Evolutionary conservation across 53 echinoderm and acorn worm genomes (phyloP).

Genomic region (Arbacia lixula): DNA sequence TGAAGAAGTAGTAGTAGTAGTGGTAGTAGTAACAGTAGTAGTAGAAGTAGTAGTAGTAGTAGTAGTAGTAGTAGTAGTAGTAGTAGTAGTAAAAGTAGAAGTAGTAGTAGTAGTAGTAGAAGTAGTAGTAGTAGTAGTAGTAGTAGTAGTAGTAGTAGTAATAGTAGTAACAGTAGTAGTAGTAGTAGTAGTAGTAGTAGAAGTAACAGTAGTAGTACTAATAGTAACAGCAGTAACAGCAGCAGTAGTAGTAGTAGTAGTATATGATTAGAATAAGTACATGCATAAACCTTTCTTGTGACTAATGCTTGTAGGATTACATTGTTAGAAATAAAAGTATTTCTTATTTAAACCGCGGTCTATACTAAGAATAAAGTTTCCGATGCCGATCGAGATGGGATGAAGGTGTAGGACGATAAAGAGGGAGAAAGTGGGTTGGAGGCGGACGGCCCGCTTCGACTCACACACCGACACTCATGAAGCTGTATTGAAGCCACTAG

Average conservation of each 20-base stretch:
- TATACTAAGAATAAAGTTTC: too few relatives aligned
- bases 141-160: slow-evolving; percentile 8
- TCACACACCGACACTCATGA: too few relatives aligned
- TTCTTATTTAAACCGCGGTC: too few relatives aligned
- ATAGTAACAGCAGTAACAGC: not conserved
- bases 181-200: not conserved
- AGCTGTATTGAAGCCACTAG: too few relatives aligned
- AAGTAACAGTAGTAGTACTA: not conserved
- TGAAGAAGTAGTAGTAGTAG: slow-evolving; percentile 9
- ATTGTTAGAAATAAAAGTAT: too few relatives aligned
- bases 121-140: slow-evolving; percentile 20
- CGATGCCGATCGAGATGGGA: too few relatives aligned
- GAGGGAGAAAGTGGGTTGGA: too few relatives aligned
- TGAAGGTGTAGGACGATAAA: too few relatives aligned
- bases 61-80: slow-evolving; percentile 12
- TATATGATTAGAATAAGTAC: too few relatives aligned
- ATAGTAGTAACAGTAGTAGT: not conserved
- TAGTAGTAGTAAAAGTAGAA: not conserved
- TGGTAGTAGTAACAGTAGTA: slow-evolving; percentile 16
- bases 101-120: slow-evolving; percentile 16
- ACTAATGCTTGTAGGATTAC: too few relatives aligned
- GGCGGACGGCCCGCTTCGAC: too few relatives aligned
- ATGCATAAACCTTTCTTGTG: too few relatives aligned
- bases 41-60: slow-evolving; percentile 5
- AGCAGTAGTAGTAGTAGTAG: not conserved